A percentile compares a stretch with the other conserved stretches of the same genome.
Conservation (phyloP, 2,797 vertebrate species). For the Pseudocheirus occidentalis region DNA sequence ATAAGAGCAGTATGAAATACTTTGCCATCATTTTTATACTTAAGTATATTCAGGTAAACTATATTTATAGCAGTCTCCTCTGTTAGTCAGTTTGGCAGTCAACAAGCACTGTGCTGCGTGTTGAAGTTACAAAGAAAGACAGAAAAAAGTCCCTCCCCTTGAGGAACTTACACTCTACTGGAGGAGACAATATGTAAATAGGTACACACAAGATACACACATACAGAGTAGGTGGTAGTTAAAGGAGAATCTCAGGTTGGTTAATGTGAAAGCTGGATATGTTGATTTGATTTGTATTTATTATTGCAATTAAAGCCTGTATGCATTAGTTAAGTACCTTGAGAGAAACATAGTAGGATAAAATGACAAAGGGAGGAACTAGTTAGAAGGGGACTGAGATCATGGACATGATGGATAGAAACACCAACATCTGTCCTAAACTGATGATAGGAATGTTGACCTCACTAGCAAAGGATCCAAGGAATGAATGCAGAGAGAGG, state of each 20-base stretch:
- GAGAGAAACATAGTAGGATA: not conserved
- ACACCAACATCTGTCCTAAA: not conserved
- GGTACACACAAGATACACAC: not conserved
- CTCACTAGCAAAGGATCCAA: not conserved
- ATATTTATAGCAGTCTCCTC: not conserved
- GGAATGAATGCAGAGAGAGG: not conserved
- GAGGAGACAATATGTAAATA: not conserved
- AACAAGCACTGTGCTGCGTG: not conserved
- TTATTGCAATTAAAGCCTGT: not conserved
- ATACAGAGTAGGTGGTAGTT: not conserved
- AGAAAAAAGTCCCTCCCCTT: not conserved
- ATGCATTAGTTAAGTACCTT: not conserved
- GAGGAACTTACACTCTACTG: not conserved
- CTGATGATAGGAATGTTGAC: not conserved
- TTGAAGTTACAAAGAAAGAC: not conserved
- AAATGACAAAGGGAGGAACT: not conserved
- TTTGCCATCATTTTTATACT: not conserved
- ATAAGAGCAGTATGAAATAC: not conserved
- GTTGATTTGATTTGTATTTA: not conserved
- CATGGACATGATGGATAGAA: not conserved
- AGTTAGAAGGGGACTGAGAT: not conserved
- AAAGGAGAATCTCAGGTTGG: not conserved
- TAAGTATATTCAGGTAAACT: not conserved
- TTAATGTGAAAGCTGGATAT: not conserved
- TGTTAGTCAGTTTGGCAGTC: not conserved